Evolutionary conservation across 2,113 vertebrate species (phyloP).

Genomic region (Alectura lathami): DNA sequence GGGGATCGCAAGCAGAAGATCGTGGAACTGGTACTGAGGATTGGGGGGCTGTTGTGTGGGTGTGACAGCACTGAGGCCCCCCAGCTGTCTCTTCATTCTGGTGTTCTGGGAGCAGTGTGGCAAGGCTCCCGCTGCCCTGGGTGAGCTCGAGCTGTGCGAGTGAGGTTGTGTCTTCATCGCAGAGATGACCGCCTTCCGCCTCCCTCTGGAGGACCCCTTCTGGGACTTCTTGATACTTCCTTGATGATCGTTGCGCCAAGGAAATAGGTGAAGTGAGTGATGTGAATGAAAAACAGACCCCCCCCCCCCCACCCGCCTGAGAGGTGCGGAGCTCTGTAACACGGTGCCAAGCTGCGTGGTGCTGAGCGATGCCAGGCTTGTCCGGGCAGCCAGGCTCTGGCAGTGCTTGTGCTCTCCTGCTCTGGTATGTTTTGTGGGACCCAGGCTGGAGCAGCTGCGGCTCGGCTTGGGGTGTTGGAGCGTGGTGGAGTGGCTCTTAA

Average conservation of each 20-base stretch:
- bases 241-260: neutral
- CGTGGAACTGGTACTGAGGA: neutral
- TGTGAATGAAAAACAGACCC: neutral
- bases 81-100: neutral
- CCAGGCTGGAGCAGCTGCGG: neutral
- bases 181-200: neutral
- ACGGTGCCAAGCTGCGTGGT: neutral
- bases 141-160: accelerated
- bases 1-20: neutral
- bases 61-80: neutral
- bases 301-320: neutral
- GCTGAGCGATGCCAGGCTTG: constrained; percentile 10
- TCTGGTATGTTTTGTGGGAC: constrained; percentile 18
- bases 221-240: neutral
- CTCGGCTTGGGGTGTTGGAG: neutral
- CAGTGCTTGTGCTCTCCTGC: neutral
- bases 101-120: neutral
- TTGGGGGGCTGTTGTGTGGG: neutral
- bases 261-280: neutral
- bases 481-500: neutral
- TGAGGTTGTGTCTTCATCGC: neutral
- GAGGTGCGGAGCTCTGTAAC: neutral
- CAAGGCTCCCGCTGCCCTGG: neutral
- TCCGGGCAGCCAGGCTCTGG: constrained; percentile 26
- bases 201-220: neutral